Base-by-base conservation (phyloP, 2,113 vertebrate species). In the Brachionichthys hirsutus region DNA sequence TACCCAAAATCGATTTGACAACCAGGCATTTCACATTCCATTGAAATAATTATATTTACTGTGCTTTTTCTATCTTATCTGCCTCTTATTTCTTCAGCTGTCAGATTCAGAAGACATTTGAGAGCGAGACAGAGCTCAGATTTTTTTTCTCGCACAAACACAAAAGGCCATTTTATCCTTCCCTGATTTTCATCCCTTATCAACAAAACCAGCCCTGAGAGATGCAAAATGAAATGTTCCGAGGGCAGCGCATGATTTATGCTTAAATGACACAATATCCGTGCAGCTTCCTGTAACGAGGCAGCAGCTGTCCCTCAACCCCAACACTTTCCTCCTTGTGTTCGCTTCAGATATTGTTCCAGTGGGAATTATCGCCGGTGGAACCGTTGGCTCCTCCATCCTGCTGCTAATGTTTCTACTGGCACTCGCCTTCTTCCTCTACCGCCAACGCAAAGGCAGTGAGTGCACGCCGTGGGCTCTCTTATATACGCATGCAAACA, bases 401-500 rank as follows among this genome's bases (percentile, higher is more conserved):
- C 88, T 97, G n/a, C 83, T 97, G 58, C 75, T 94, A 54, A 62
- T 92, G 85, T 90, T 90, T 78, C 92, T 97, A 9, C 67, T 90
- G 4, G 91, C 87, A 0, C 82, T 98, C 19, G 86, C 88, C 75
- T 93, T 95, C 82, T 92, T 96, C 87, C 90, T 98, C 4, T 98
- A 97, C 85, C 91, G 94, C 55, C 94, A 96, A 51, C 93, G 94
- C 66, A 98, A 98, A 94, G 94, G 94, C 85, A 98, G 96, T 98
- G 86, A 96, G 96, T 94, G 65, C 62, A 64, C 50, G 50, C 54
- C 36, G 15, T 42, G 8, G 11, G 44, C 12, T 59, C 64, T 69
- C 20, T 45, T 12, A 16, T 54, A 20, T 64, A 46, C 53, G 42
- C 35, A 24, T 50, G 22, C 56, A 52, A 35, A 12, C 14, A 35